Evolutionary conservation across 2,888 invertebrate genomes (phyloP), one percentile per base, ranked within the genome.

Genomic region (Sinotaia quadrata): DNA sequence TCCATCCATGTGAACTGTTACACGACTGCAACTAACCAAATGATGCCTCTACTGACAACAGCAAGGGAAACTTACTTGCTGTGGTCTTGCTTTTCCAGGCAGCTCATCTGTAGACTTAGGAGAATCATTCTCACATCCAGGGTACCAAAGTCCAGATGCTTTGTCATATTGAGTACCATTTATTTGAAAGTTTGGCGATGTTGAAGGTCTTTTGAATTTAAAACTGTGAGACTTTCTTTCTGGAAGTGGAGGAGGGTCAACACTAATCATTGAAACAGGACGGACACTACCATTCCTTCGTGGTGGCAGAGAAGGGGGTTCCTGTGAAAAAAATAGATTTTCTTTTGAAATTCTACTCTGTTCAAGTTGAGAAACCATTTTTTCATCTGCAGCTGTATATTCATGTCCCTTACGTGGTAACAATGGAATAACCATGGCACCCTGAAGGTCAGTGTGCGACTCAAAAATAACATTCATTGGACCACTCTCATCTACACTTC

Each of bases 211-310:
- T 27, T 49, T 49, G 27, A 49, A 15, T 15, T 59, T 37, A 5
- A 69, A 54, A 33, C 67, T 70, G 41, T 61, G 61, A 29, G 54
- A 18, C 37, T 57, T 67, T 21, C 70, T 51, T 34, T 57, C 56
- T 0, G 70, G 70, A 8, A 70, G 27, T 5, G 70, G 70, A 0
- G 65, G 65, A 18, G 54, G 54, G n/a, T n/a, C 24, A n/a, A n/a
- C n/a, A n/a, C n/a, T n/a, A n/a, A n/a, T n/a, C n/a, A n/a, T n/a
- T 61, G 41, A 18, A 12, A 10, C 10, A 10, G 10, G 21, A 15
- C 65, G 51, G 3, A 69, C 51, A 33, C 67, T 70, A 37, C 57
- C 56, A 29, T 44, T 21, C 37, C 51, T 67, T 21, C 70, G 52
- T 34, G 62, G 49, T 0, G 70, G 70, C 15, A 70, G 27, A 8